Percentiles rank a stretch among this genome's conserved stretches.
phyloP scores from a whole-genome alignment of 2,797 vertebrate genomes.

The Oreochromis mossambicus region DNA sequence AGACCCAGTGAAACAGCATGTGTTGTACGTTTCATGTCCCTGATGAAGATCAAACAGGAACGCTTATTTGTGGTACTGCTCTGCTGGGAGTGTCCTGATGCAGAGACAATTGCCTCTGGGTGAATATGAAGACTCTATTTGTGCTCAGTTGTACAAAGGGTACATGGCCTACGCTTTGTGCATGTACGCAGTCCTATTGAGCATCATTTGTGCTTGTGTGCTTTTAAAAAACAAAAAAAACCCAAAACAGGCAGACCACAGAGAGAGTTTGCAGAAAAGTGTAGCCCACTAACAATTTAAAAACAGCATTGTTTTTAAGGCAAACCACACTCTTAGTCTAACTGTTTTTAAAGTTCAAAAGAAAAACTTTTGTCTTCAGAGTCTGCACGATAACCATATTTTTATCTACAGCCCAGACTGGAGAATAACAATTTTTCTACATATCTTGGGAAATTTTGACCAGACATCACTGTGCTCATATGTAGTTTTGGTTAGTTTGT shows the following conservation, averaged over 20 bases:
- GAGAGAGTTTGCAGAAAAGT: background rate
- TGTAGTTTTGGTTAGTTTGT: background rate
- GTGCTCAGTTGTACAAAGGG: background rate
- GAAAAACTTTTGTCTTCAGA: background rate
- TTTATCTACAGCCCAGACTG: background rate
- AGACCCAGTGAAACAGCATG: background rate
- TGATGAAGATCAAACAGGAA: background rate
- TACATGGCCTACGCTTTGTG: background rate
- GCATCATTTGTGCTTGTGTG: background rate
- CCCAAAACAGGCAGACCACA: background rate
- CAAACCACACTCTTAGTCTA: background rate
- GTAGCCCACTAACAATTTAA: background rate
- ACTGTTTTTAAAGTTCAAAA: background rate
- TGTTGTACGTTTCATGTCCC: background rate
- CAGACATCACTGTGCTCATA: background rate
- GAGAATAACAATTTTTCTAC: background rate
- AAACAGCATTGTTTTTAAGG: background rate
- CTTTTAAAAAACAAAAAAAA: fast-evolving
- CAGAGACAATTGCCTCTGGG: background rate
- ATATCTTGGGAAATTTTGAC: background rate
- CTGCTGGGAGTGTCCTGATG: background rate
- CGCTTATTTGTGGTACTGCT: background rate
- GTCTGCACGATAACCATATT: background rate
- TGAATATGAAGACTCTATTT: background rate
- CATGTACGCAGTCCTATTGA: background rate